Percentiles rank a stretch among this genome's conserved stretches.
Conservation (phyloP, 2,888 invertebrate genomes). For the Amphipoea oculea region DNA sequence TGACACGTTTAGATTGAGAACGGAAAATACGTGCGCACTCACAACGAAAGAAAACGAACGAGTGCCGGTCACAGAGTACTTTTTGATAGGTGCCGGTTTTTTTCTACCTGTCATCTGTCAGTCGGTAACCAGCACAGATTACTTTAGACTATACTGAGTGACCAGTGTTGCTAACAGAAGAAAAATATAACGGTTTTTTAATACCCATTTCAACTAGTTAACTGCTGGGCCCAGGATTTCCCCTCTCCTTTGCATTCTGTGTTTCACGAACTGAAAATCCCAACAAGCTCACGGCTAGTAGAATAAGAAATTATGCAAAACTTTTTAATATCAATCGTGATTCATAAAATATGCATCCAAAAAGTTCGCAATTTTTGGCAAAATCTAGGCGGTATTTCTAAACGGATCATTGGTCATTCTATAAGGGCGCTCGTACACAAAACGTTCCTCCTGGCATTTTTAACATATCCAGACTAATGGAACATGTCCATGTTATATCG, state of each 20-base stretch:
- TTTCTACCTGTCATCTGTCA: too few relatives aligned
- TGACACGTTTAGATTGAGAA: too few relatives aligned
- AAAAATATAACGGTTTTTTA: too few relatives aligned
- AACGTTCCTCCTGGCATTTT: slow-evolving; percentile 49
- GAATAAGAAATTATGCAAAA: neutral
- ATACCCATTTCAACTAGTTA: too few relatives aligned
- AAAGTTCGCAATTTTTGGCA: neutral
- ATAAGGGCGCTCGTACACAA: slow-evolving; percentile 25
- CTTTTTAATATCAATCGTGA: neutral
- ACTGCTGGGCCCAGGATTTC: too few relatives aligned
- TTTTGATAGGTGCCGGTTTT: too few relatives aligned
- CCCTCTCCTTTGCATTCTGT: neutral
- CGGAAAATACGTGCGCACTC: too few relatives aligned
- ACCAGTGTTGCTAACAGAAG: too few relatives aligned
- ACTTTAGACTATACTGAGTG: too few relatives aligned
- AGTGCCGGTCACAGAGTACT: too few relatives aligned
- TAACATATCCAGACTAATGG: slow-evolving; percentile 60
- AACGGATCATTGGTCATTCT: slow-evolving; percentile 53
- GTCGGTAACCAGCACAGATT: too few relatives aligned
- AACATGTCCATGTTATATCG: slow-evolving; percentile 58
- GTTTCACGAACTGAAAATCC: neutral
- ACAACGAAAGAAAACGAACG: too few relatives aligned
- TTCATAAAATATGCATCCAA: slow-evolving; percentile 6
- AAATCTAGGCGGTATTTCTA: neutral
- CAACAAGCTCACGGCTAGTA: neutral